Evolutionary conservation across 2,888 invertebrate species (phyloP), one percentile per base, ranked within the genome.

Genomic region (Iphiclides podalirius): DNA sequence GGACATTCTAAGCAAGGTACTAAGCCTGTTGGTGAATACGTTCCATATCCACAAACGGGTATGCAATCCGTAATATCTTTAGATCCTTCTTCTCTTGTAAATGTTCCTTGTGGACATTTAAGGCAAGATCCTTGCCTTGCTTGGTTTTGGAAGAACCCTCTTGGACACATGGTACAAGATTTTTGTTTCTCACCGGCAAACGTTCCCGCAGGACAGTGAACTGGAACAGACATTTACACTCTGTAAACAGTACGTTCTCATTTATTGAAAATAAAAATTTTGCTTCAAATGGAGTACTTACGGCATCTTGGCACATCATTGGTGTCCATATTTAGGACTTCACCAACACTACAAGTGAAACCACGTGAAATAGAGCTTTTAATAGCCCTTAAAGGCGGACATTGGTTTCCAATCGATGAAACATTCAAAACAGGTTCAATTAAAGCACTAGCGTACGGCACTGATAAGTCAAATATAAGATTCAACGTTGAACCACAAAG

Each of bases 141-240:
- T 64, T 94, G 92, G 67, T 97, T 97, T 83, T 98, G 98, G 81
- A 97, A 99, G 72, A 93, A 97, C 11, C 98, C 99, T 63, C 94
- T 91, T 1, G 96, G 94, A 73, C 99, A 99, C 71, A 95, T 93
- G 0, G 95, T 95, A 77, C 99, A 99, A 51, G 93, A 91, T 68
- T 96, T 95, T 83, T 97, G 96, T 64, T 96, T 96, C 62, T 95
- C 95, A 13, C 94, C 94, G 34, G 97, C 96, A 68, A 93, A 97
- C 0, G 98, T 97, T 66, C 99, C 99, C 60, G 98, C 97, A 4
- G 99, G 98, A 74, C 99, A 99, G 71, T 98, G 96, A 54, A 98
- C 96, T 96, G 67, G 60, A 91, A 90, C 53, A 46, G 47, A 16
- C 37, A 23, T 26, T 26, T 6, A 26, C 8, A 7, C n/a, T n/a